A percentile compares a stretch with the other conserved stretches of the same genome.
These are phyloP conservation scores for Hydrochoerus hydrochaeris DNA, from an alignment of 2,113 vertebrate species.

Conservation along the genomic window DNA sequence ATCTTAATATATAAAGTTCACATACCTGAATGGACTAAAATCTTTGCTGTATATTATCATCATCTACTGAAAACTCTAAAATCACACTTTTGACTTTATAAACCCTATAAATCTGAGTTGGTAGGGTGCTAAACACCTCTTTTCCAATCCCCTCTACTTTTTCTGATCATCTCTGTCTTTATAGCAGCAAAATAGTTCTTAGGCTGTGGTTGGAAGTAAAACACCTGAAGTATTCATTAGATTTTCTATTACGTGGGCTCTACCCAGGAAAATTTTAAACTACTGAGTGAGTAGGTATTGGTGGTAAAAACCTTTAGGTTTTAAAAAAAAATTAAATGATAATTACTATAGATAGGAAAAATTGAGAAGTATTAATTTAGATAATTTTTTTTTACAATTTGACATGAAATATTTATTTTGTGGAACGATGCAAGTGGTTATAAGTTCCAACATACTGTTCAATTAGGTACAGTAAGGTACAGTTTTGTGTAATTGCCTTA, in stretches of 20 bases:
- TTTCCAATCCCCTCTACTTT: background rate
- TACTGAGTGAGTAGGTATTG: background rate
- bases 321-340: background rate
- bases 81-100: background rate
- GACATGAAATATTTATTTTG: conserved; percentile 88
- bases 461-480: conserved; percentile 83
- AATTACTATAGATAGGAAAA: background rate
- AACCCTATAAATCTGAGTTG: background rate
- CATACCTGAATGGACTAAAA: background rate
- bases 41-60: background rate
- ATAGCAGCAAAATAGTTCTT: background rate
- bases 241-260: background rate
- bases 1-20: background rate
- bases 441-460: conserved; percentile 84
- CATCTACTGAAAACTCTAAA: background rate
- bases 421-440: conserved; percentile 88
- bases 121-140: background rate
- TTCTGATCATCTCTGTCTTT: background rate
- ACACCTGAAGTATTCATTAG: background rate
- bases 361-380: background rate
- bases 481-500: conserved; percentile 61
- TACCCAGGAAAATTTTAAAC: background rate
- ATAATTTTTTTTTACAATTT: conserved; percentile 38
- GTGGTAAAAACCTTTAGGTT: background rate
- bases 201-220: background rate